Base-by-base conservation (phyloP, 2,888 invertebrate species). In the Helleia helle region DNA sequence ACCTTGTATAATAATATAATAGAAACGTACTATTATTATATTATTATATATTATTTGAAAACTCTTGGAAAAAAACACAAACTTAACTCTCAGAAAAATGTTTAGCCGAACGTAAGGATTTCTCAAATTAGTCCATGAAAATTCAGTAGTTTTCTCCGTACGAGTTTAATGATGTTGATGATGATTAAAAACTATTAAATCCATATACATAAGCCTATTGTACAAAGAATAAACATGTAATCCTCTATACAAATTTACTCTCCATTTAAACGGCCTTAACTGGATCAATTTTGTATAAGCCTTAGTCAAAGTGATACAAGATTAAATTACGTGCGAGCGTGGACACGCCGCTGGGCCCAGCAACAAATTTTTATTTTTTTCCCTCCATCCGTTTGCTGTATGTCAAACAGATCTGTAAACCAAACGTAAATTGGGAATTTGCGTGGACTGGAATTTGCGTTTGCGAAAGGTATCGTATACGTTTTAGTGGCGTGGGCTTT, bases 331-430 rank as follows among this genome's bases (percentile, higher is more conserved):
- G 60, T 58, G 54, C 59, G 60, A 58, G 47, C 61, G 55, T 59
- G 59, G 55, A 63, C 62, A 54, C 58, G 56, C 55, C 18, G 52
- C 55, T 52, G 54, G 51, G 49, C 44, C 41, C 48, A 58, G 62
- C 58, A 56, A 59, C 57, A 50, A 58, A 59, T 62, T 65, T 58
- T 64, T 59, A 55, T 55, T 62, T 62, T 62, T 62, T 47, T 54
- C 40, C 53, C 54, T 60, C 58, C 65, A 64, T 71, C 69, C 74
- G 70, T 71, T 76, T 69, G 64, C 62, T 54, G 62, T 61, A 68
- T 65, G 66, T 72, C 77, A 76, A 76, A 79, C 68, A 70, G 65
- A 71, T 67, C 69, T 71, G 69, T 71, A 68, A 73, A 71, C 70
- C 65, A 59, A 70, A 71, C 65, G 61, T 61, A 65, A 72, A 69